phyloP scores from a whole-genome alignment of 2,888 invertebrate genomes.

The Entomobrya multifasciata region DNA sequence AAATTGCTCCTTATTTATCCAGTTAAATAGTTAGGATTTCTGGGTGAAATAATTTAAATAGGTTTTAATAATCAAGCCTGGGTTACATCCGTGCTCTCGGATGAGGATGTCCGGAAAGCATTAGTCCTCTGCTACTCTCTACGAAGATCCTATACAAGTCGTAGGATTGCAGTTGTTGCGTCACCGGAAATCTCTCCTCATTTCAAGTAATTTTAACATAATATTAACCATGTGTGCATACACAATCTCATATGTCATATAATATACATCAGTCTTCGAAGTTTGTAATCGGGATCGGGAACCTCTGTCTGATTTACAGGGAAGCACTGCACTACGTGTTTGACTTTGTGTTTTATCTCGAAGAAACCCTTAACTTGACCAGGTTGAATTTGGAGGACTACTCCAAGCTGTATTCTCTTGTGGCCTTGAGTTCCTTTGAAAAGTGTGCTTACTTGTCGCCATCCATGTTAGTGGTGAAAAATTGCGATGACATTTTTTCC shows the following conservation, averaged over 20 bases:
- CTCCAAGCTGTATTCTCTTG: background rate
- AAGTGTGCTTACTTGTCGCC: background rate
- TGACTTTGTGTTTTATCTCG: background rate
- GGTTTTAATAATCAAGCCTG: background rate
- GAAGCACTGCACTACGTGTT: background rate
- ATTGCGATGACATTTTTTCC: background rate
- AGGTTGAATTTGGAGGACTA: background rate
- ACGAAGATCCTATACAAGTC: background rate
- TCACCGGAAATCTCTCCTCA: no score
- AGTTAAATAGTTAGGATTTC: no score
- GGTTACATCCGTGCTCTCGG: background rate
- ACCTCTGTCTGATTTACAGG: background rate
- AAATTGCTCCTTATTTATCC: no score
- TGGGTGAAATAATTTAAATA: no score
- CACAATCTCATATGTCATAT: background rate
- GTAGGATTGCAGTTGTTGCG: background rate
- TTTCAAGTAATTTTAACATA: no score
- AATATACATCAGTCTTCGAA: background rate
- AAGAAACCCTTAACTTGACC: background rate
- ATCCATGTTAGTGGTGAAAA: background rate
- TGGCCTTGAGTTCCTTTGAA: background rate
- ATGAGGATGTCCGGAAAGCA: background rate
- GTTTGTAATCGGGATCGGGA: background rate
- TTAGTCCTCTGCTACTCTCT: slow-evolving; percentile 9
- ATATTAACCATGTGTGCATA: background rate